Base-by-base conservation (phyloP, 2,888 invertebrate genomes). In the Peribatodes rhomboidaria region DNA sequence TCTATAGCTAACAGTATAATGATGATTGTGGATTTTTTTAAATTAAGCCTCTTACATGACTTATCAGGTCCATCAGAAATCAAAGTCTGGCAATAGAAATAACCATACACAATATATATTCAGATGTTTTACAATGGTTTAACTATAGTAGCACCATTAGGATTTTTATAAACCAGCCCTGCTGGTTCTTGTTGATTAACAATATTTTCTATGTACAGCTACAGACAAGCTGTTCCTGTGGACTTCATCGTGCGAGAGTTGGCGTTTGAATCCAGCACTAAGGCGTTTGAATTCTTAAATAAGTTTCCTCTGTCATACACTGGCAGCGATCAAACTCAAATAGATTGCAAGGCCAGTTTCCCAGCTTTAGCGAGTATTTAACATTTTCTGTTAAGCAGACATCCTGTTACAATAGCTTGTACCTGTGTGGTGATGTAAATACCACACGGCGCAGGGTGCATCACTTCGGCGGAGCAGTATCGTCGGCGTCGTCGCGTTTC, bases 321-420 rank as follows among this genome's bases (percentile, higher is more conserved):
- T 88, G 96, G 96, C 92, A 86, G 93, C 81, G 94, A 95, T 91
- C 95, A 95, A 76, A 95, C 94, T 85, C 95, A 95, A 91, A 95
- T 98, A 89, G 98, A 98, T 96, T 98, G 98, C 95, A 98, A 98
- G 95, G 95, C 95, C 88, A 96, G 96, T 92, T 94, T 94, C 86
- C 89, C 93, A 79, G 91, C 90, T 83, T 84, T 95, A 81, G 87
- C 92, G 71, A 94, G 86, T 90, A 93, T 95, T 81, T 94, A 93
- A 93, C 90, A 92, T 89, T 86, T 86, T 86, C 81, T 90, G 75
- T 84, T 86, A 77, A 83, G 87, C 85, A 84, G 84, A 78, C 83
- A 75, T 85, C 85, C 82, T 83, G 82, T 84, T 82, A 77, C 85
- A 78, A 83, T 89, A 80, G 78, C 83, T 73, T 86, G 78, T 80